Evolutionary conservation across 2,113 vertebrate species (phyloP).

Genomic region (Trogon surrucura): DNA sequence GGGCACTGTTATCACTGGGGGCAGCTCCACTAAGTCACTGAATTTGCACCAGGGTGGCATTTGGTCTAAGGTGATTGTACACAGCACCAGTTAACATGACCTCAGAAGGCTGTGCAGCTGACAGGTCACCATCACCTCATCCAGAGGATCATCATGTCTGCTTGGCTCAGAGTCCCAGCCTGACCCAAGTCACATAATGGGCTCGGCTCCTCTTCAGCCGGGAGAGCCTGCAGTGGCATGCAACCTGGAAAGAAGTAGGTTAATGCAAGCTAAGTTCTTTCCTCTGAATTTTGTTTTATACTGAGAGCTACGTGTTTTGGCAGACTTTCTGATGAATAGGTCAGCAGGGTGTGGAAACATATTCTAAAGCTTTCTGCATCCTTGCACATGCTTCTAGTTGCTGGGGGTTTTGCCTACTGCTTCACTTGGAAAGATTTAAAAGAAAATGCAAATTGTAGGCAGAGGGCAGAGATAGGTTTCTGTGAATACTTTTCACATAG

Average conservation of each 20-base stretch:
- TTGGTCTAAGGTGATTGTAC: neutral
- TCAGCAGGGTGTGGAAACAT: slow-evolving; percentile 68
- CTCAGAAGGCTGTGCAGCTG: neutral
- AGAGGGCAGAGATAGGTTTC: neutral
- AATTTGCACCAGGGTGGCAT: neutral
- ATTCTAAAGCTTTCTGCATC: slow-evolving; percentile 61
- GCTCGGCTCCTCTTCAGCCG: neutral
- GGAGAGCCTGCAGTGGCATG: neutral
- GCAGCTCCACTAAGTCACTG: neutral
- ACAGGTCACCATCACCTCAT: neutral
- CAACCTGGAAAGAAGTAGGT: slow-evolving; percentile 26
- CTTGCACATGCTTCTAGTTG: slow-evolving; percentile 61
- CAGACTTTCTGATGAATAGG: slow-evolving; percentile 52
- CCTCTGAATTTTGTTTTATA: slow-evolving; percentile 30
- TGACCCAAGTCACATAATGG: neutral
- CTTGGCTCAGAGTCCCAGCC: neutral
- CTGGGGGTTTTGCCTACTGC: slow-evolving; percentile 1
- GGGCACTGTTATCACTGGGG: rapidly evolving
- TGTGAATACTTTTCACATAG: neutral
- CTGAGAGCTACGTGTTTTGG: neutral
- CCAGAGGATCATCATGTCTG: neutral
- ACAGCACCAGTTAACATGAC: neutral
- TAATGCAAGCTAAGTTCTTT: neutral
- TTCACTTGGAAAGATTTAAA: slow-evolving; percentile 53
- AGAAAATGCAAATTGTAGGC: slow-evolving; percentile 36